phyloP scores from a whole-genome alignment of 2,888 invertebrate species.

The Synergus itoensis region DNA sequence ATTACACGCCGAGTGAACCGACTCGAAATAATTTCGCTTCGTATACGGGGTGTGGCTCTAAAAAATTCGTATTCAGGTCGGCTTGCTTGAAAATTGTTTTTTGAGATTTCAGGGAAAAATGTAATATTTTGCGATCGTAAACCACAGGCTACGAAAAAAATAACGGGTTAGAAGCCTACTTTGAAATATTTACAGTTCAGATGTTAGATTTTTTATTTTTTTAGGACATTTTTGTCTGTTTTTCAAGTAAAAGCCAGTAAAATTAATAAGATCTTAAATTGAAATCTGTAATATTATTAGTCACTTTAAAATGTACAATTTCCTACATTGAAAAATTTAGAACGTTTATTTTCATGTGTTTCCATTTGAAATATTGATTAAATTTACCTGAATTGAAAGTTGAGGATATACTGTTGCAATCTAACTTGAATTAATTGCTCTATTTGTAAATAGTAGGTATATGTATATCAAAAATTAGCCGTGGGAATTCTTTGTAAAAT shows the following conservation, averaged over 20 bases:
- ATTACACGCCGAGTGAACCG: conserved; percentile 52
- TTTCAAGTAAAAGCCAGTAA: too few species aligned
- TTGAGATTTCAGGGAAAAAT: conserved; percentile 11
- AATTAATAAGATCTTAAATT: too few species aligned
- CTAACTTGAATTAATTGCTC: too few species aligned
- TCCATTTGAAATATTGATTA: too few species aligned
- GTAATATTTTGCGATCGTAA: conserved; percentile 7
- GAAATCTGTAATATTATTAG: too few species aligned
- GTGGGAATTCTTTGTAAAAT: background rate
- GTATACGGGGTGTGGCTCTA: conserved; percentile 31
- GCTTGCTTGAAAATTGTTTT: conserved; percentile 13
- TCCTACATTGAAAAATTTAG: too few species aligned
- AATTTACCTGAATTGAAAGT: too few species aligned
- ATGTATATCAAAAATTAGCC: background rate
- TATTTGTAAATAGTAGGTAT: too few species aligned
- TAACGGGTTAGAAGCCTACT: background rate
- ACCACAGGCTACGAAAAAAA: background rate
- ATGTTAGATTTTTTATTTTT: background rate
- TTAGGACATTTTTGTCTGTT: background rate
- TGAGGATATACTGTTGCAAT: too few species aligned
- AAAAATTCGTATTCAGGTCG: conserved; percentile 29
- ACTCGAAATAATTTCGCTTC: conserved; percentile 57
- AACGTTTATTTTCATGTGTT: too few species aligned
- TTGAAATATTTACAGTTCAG: background rate
- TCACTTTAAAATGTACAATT: too few species aligned